phyloP scores from a whole-genome alignment of 2,113 vertebrate species.

The Xiphophorus hellerii region DNA sequence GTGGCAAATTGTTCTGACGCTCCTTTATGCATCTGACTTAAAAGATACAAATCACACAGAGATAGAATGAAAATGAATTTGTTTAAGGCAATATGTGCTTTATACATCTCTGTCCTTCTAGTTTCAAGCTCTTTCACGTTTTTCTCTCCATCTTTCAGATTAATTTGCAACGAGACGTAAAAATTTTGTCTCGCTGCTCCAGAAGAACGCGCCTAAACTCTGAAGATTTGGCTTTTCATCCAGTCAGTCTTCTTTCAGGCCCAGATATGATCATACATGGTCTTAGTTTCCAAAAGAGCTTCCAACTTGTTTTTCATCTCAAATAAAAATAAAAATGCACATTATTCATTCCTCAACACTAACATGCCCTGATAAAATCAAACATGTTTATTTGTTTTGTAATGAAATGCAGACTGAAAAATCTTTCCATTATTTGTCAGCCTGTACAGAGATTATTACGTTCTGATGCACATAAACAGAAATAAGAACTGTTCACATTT shows the following conservation, averaged over 20 bases:
- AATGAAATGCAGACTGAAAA: slow-evolving; percentile 65
- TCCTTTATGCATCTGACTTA: slow-evolving; percentile 46
- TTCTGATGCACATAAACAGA: slow-evolving; percentile 50
- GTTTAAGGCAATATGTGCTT: slow-evolving; percentile 47
- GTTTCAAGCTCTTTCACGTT: slow-evolving; percentile 20
- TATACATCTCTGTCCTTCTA: slow-evolving; percentile 42
- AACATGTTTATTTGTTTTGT: slow-evolving; percentile 62
- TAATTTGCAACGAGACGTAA: slow-evolving; percentile 43
- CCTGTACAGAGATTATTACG: slow-evolving; percentile 39
- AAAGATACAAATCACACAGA: slow-evolving; percentile 56
- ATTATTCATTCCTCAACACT: neutral
- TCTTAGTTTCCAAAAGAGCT: neutral
- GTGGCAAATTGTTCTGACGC: slow-evolving; percentile 71
- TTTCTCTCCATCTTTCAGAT: slow-evolving; percentile 45
- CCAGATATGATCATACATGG: slow-evolving; percentile 41
- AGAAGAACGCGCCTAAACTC: slow-evolving; percentile 28
- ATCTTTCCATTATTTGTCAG: slow-evolving; percentile 5
- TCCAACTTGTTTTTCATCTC: slow-evolving; percentile 3
- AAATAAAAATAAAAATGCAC: neutral
- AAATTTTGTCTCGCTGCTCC: slow-evolving; percentile 37
- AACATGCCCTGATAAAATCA: slow-evolving; percentile 8
- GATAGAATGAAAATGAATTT: slow-evolving; percentile 49
- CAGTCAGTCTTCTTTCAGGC: slow-evolving; percentile 29
- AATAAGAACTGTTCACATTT: slow-evolving; percentile 32
- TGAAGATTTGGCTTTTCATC: slow-evolving; percentile 34